Evolutionary conservation across 2,113 vertebrate species (phyloP).

Genomic region (Platichthys flesus): DNA sequence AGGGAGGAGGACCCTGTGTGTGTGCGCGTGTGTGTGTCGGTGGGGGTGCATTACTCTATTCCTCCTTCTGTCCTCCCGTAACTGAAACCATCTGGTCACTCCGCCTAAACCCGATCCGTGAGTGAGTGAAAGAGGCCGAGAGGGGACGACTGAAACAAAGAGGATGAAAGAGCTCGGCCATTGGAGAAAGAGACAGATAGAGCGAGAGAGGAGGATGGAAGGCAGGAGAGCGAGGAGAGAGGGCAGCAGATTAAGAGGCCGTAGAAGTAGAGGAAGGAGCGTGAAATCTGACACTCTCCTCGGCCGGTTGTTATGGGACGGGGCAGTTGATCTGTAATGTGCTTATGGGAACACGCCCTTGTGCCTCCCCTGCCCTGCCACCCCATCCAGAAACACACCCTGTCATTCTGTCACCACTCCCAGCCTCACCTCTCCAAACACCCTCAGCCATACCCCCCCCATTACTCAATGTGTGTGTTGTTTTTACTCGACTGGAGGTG

Average conservation of each 20-base stretch:
- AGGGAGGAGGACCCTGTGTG: background rate
- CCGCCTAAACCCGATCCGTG: conserved; percentile 63
- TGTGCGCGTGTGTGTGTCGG: background rate
- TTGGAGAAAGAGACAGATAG: conserved; percentile 15
- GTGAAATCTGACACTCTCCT: conserved; percentile 64
- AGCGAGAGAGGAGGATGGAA: background rate
- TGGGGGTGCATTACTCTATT: conserved; percentile 37
- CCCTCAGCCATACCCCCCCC: background rate
- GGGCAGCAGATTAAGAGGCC: conserved; percentile 10
- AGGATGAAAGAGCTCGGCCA: conserved; percentile 24
- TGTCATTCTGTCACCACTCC: conserved; percentile 51
- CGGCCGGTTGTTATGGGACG: conserved; percentile 22
- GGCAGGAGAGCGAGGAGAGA: background rate
- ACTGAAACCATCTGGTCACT: conserved; percentile 68
- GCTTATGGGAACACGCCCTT: conserved; percentile 66
- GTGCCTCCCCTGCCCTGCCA: conserved; percentile 16
- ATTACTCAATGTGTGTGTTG: no score
- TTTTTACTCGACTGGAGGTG: background rate
- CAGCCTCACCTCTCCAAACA: conserved; percentile 22
- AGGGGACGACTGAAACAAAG: conserved; percentile 53
- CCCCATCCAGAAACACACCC: conserved; percentile 56
- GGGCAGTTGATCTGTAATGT: conserved; percentile 41
- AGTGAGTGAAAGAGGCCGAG: conserved; percentile 55
- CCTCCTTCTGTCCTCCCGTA: conserved; percentile 61
- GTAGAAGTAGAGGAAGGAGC: conserved; percentile 26